Percentiles rank a stretch among this genome's conserved stretches.
phyloP scores from a whole-genome alignment of 2,797 vertebrate genomes.

The Sebastes hopkinsi region DNA sequence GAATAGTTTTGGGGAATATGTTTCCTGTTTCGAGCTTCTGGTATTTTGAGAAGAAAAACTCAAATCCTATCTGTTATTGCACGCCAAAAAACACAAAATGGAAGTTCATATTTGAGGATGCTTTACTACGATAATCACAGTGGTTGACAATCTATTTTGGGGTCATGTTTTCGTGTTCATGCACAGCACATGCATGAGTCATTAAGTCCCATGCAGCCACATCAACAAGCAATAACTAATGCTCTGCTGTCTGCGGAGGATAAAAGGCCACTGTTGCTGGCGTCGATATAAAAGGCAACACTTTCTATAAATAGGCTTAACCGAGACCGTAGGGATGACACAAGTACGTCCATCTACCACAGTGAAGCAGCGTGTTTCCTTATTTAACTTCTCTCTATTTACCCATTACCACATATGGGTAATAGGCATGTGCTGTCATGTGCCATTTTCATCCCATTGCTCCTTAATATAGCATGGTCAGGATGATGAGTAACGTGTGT shows the following conservation, averaged over 20 bases:
- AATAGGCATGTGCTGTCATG: slow-evolving; percentile 25
- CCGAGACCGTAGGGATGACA: slow-evolving; percentile 67
- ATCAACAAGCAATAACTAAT: slow-evolving; percentile 56
- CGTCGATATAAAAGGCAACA: slow-evolving; percentile 72
- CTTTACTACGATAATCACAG: not conserved
- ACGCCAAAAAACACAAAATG: not conserved
- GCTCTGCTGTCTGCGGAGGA: slow-evolving; percentile 44
- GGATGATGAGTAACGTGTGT: not conserved
- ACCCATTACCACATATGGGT: slow-evolving; percentile 61
- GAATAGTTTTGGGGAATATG: slow-evolving; percentile 27
- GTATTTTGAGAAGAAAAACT: not conserved
- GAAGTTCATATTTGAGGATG: not conserved
- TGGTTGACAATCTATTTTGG: slow-evolving; percentile 38
- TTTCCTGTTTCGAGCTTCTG: slow-evolving; percentile 29
- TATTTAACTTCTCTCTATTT: slow-evolving; percentile 68
- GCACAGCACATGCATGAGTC: slow-evolving; percentile 42
- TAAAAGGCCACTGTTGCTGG: slow-evolving; percentile 68
- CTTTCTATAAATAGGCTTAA: slow-evolving; percentile 74
- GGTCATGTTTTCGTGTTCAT: slow-evolving; percentile 37
- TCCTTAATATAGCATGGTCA: slow-evolving; percentile 2
- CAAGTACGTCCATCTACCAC: slow-evolving; percentile 62
- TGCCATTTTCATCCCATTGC: slow-evolving; percentile 30
- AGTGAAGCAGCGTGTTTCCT: slow-evolving; percentile 51
- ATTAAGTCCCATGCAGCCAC: slow-evolving; percentile 29
- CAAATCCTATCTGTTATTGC: not conserved